Percentiles rank a stretch among this genome's conserved stretches.
Evolutionary conservation across 1,140 invertebrate genomes (phyloP).

Genomic region (Bombus huntii): DNA sequence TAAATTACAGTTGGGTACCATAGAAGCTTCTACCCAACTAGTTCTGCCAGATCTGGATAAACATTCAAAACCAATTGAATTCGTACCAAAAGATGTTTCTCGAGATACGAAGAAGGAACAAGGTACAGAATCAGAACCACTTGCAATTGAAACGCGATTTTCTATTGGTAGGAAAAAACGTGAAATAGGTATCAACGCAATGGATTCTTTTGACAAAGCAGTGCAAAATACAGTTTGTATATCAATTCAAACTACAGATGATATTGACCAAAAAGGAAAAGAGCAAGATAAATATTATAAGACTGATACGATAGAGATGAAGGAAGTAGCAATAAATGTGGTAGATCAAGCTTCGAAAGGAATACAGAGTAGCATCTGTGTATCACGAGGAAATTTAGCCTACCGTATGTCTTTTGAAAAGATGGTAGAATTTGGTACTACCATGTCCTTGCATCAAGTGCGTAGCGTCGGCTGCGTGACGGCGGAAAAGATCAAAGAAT

Average conservation of each 20-base stretch:
- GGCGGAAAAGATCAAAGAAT: background rate
- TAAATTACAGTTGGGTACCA: constrained; percentile 23
- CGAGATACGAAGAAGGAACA: background rate
- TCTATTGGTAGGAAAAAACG: background rate
- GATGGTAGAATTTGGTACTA: constrained; percentile 8
- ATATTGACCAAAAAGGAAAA: background rate
- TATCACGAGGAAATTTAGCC: background rate
- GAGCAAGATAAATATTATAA: background rate
- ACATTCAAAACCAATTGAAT: too few species aligned
- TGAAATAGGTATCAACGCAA: background rate
- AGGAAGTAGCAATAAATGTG: constrained; percentile 14
- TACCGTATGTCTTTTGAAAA: background rate
- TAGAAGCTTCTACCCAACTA: constrained; percentile 53
- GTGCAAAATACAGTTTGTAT: constrained; percentile 17
- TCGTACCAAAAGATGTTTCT: background rate
- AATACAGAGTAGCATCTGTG: constrained; percentile 24
- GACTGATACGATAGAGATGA: background rate
- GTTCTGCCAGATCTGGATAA: background rate
- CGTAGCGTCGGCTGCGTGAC: background rate
- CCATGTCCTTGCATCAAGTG: background rate
- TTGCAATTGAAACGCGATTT: background rate
- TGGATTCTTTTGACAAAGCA: background rate
- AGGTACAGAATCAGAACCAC: background rate
- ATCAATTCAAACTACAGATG: constrained; percentile 4
- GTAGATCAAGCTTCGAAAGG: background rate